phyloP scores from a whole-genome alignment of 2,113 vertebrate species.

The Corynorhinus townsendii region DNA sequence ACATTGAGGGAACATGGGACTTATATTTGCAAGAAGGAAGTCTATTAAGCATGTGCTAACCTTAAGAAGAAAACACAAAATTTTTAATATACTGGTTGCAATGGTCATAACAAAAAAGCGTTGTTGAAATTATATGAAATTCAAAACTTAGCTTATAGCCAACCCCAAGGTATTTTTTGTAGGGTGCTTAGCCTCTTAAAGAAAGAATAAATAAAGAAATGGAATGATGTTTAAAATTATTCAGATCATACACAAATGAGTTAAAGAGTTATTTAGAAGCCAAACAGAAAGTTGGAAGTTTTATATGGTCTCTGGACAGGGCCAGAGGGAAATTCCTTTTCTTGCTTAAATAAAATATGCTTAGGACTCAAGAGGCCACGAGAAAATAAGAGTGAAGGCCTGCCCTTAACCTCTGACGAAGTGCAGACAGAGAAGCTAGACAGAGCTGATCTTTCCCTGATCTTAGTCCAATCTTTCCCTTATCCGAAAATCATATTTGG shows the following conservation, averaged over 20 bases:
- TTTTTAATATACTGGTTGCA: background rate
- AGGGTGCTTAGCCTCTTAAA: background rate
- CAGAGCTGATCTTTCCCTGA: background rate
- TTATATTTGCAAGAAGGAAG: background rate
- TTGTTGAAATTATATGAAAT: background rate
- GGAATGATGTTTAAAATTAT: background rate
- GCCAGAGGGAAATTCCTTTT: constrained; percentile 3
- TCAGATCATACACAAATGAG: background rate
- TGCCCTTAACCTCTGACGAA: background rate
- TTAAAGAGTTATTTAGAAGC: background rate
- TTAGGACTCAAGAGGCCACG: background rate
- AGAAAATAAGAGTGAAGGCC: background rate
- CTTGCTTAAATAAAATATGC: background rate
- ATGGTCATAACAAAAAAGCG: background rate
- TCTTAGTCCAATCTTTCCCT: background rate
- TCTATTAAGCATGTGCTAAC: background rate
- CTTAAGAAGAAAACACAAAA: background rate
- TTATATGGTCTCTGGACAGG: background rate
- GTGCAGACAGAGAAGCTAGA: background rate
- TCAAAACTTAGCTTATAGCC: background rate
- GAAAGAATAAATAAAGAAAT: background rate
- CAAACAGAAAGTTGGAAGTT: background rate
- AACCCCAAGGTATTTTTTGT: background rate
- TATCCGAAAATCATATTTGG: background rate
- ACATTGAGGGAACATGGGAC: background rate